Evolutionary conservation across 2,113 vertebrate species (phyloP).

Genomic region (Toxotes jaculatrix): DNA sequence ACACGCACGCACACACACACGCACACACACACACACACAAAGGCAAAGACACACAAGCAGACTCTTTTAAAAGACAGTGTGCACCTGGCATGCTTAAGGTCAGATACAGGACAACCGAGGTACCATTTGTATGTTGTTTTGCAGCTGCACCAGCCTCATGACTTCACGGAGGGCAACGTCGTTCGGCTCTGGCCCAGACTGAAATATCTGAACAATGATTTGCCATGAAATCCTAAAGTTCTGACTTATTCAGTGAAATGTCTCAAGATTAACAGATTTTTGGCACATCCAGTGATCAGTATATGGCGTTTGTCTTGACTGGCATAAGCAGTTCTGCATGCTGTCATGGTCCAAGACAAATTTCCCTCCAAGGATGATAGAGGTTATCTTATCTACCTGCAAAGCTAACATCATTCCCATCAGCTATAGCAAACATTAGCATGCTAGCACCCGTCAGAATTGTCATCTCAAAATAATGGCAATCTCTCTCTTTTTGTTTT

Average conservation of each 20-base stretch:
- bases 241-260: too few relatives aligned
- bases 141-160: background rate
- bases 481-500: background rate
- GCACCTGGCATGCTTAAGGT: slow-evolving; percentile 58
- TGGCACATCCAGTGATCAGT: too few relatives aligned
- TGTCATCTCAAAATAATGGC: slow-evolving; percentile 1
- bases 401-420: too few relatives aligned
- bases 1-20: slow-evolving; percentile 18
- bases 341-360: too few relatives aligned
- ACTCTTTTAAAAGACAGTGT: slow-evolving; percentile 47
- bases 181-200: background rate
- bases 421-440: background rate
- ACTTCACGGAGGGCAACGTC: background rate
- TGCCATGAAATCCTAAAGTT: too few relatives aligned
- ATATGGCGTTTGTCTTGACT: too few relatives aligned
- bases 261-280: too few relatives aligned
- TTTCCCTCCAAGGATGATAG: too few relatives aligned
- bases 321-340: too few relatives aligned
- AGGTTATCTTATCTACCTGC: too few relatives aligned
- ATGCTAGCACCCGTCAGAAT: background rate
- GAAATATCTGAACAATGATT: too few relatives aligned
- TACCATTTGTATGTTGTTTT: slow-evolving; percentile 7
- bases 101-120: slow-evolving; percentile 39
- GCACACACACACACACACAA: background rate
- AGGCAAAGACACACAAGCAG: slow-evolving; percentile 4